Evolutionary conservation across 2,797 vertebrate species (phyloP).

Genomic region (Dendrocincla fuliginosa): DNA sequence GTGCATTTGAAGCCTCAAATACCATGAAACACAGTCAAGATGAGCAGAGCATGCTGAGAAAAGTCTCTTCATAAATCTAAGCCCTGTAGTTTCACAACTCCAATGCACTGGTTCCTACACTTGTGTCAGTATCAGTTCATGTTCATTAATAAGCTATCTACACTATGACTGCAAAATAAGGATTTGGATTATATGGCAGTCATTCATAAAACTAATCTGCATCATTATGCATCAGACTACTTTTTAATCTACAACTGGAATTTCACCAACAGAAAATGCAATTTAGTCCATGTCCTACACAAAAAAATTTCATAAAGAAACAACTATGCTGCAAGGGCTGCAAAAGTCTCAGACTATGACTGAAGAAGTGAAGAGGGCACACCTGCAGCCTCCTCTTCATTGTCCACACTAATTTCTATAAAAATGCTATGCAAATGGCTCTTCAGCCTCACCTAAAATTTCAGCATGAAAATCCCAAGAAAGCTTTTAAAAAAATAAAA

Average conservation of each 20-base stretch:
- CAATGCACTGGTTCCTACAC: neutral
- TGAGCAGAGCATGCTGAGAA: neutral
- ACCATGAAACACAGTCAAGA: neutral
- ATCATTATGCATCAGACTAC: neutral
- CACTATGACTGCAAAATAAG: neutral
- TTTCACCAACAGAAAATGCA: neutral
- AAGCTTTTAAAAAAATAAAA: neutral
- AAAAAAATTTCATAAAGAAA: accelerated
- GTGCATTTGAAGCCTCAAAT: neutral
- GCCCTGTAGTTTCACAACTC: neutral
- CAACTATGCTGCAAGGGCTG: neutral
- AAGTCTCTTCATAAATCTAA: neutral
- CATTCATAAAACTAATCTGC: neutral
- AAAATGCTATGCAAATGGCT: neutral
- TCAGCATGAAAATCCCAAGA: neutral
- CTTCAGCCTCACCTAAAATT: neutral
- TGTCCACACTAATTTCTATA: neutral
- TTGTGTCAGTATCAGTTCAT: neutral
- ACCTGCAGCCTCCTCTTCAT: neutral
- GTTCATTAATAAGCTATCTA: neutral
- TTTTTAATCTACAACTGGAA: neutral
- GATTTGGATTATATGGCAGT: neutral
- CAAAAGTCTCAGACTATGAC: neutral
- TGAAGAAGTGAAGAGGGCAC: neutral
- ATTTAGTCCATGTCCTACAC: accelerated